Evolutionary conservation across 2,888 invertebrate genomes (phyloP), one percentile per base, ranked within the genome.

Genomic region (Drosophila kuntzei): DNA sequence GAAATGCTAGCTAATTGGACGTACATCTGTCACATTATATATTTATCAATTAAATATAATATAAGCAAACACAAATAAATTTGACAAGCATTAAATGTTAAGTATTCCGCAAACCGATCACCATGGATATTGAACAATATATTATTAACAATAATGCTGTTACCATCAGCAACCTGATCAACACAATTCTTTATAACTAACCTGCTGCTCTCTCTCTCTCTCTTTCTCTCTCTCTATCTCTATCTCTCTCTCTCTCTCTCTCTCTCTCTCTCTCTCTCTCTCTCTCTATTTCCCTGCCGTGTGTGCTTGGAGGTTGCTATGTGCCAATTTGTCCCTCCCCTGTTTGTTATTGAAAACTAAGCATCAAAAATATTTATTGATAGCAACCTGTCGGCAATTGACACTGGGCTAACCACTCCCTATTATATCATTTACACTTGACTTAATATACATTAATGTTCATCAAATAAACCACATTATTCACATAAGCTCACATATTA

Each of bases 331-430:
- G 32, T 25, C 20, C 55, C 46, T 36, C 66, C 66, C 11, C 65
- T 79, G 88, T 87, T 83, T 83, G 86, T 85, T 83, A 87, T 83
- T 85, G 88, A 83, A 82, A 82, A 84, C 84, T 78, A 84, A 84
- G 72, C 84, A 78, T 84, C 62, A 80, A 60, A 66, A 34, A 50
- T 43, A 75, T 82, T 87, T 87, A 87, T 82, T 87, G 87, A 78
- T 84, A 81, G 87, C 84, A 81, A 87, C 84, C 79, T 78, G 65
- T 64, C 76, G 61, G 46, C 58, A 20, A 29, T 34, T 34, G 6
- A 3, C 8, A 39, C 20, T 67, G 41, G 49, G 62, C 67, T 0
- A 61, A 14, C 59, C 39, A 3, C 1, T 6, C 12, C 6, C 9
- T 16, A 8, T 8, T 6, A 58, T 16, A 68, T 87, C 84, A 82